phyloP scores from a whole-genome alignment of 1,140 invertebrate species.

The Drosophila cardini region DNA sequence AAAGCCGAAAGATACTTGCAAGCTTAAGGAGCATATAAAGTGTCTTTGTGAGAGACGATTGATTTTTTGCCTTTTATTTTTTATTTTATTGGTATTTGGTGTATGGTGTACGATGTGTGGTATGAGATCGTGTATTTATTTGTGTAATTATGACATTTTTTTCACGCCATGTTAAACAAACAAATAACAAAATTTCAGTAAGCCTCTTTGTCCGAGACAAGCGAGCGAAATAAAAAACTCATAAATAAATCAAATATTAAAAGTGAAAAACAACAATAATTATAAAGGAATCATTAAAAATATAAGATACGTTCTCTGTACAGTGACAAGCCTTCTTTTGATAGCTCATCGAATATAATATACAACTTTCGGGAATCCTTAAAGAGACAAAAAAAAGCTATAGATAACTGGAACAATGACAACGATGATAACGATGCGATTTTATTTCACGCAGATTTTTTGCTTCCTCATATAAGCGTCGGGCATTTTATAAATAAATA shows the following conservation, averaged over 20 bases:
- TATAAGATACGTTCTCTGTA: conserved; percentile 28
- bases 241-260: conserved; percentile 58
- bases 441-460: conserved; percentile 4
- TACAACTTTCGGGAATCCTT: conserved; percentile 25
- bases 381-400: conserved; percentile 36
- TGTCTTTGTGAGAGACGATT: conserved; percentile 56
- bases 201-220: conserved; percentile 66
- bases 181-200: conserved; percentile 62
- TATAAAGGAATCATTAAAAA: conserved; percentile 23
- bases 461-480: conserved; percentile 33
- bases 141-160: conserved; percentile 79
- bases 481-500: conserved; percentile 8
- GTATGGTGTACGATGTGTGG: conserved; percentile 19
- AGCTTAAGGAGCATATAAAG: conserved; percentile 45
- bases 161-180: conserved; percentile 72
- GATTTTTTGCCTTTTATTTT: conserved; percentile 5
- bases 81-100: too few species aligned
- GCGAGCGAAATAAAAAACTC: conserved; percentile 43
- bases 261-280: conserved; percentile 35
- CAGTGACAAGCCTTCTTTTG: conserved; percentile 63
- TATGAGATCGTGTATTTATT: conserved; percentile 65
- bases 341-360: conserved; percentile 2
- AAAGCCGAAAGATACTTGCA: conserved; percentile 43
- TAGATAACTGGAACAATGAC: conserved; percentile 21
- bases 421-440: conserved; percentile 12